Evolutionary conservation across 2,113 vertebrate species (phyloP), one percentile per base, ranked within the genome.

Genomic region (Rhinoderma darwinii): DNA sequence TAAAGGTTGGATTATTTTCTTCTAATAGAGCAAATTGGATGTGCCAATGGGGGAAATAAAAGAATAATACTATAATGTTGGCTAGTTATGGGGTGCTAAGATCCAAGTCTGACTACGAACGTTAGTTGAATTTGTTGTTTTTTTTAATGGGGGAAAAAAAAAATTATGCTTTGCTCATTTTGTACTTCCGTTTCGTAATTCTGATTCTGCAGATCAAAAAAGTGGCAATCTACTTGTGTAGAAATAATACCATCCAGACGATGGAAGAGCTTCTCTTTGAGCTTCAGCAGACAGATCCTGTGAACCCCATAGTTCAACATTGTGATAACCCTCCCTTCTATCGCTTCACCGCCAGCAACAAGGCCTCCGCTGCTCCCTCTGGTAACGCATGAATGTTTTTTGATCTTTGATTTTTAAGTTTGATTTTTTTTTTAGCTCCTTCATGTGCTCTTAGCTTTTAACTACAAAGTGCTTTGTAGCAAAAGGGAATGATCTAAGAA

Each of bases 251-350:
- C 76, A 99, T 99, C 85, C 97, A 99, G 89, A 99, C 97, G 6
- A 99, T 99, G 98, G 98, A 99, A 89, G 98, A 99, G 90, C 96
- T 99, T 17, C 94, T 99, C 43, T 99, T 99, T 83, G 98, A 99
- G 91, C 95, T 99, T 74, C 98, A 99, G 93, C 98, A 99, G 93
- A 99, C 98, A 0, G 98, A 99, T 89, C 98, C 98, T 0, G 97
- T 99, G 89, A 99, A 99, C 91, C 98, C 98, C 1, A 97, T 98
- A 30, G 98, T 99, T 74, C 93, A 99, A 81, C 98, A 99, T 72
- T 99, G 97, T 0, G 98, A 99, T 92, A 99, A 98, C 89, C 97
- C 98, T 5, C 98, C 98, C 0, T 99, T 99, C 92, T 99, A 99
- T 90, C 96, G 97, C 75, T 97, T 99, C 32, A 91, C 97, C 22